phyloP scores from a whole-genome alignment of 2,797 vertebrate genomes.

The Esox lucius region DNA sequence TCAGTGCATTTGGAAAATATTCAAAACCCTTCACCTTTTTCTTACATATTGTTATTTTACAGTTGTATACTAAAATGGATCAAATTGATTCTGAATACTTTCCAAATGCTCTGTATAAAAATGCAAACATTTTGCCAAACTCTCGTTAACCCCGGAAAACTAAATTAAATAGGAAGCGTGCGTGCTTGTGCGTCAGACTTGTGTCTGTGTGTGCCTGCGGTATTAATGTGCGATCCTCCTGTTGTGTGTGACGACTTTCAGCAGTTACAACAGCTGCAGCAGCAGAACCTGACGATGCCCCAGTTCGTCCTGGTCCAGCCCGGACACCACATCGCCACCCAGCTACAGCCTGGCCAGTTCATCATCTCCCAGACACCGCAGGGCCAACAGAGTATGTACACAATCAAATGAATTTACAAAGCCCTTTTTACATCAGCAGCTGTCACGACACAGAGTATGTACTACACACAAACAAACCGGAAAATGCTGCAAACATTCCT shows the following conservation, averaged over 20 bases:
- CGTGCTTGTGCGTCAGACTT: not conserved
- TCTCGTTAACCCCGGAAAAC: too few species aligned
- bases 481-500: not conserved
- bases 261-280: constrained; percentile 90
- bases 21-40: too few species aligned
- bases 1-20: too few species aligned
- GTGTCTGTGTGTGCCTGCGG: not conserved
- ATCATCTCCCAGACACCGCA: constrained; percentile 97
- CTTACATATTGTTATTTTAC: too few species aligned
- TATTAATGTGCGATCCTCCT: constrained; percentile 1
- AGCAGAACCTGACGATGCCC: constrained; percentile 95
- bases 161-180: too few species aligned
- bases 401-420: too few species aligned
- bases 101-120: too few species aligned
- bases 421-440: too few species aligned
- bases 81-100: too few species aligned
- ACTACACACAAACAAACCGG: not conserved
- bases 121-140: too few species aligned
- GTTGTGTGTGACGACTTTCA: constrained; percentile 72
- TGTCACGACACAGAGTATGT: not conserved
- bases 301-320: constrained; percentile 98
- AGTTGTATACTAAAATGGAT: too few species aligned
- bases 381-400: constrained; percentile 89
- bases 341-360: constrained; percentile 92
- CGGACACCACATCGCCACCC: constrained; percentile 83